phyloP scores from a whole-genome alignment of 2,888 invertebrate genomes.

The Hydrotaea cyrtoneurina region DNA sequence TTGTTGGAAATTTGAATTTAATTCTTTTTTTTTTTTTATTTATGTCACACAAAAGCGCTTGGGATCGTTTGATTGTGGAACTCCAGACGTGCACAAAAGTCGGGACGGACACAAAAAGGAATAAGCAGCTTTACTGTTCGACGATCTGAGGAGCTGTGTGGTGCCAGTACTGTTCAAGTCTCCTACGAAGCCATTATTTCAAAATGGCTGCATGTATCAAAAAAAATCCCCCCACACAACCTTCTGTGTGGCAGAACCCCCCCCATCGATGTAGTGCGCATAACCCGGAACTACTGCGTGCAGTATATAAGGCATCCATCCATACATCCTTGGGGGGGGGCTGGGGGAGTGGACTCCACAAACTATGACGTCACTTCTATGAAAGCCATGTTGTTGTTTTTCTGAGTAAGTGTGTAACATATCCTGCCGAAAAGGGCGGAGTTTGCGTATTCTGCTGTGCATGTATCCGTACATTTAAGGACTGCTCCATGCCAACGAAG shows the following conservation, averaged over 20 bases:
- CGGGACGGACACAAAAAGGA: conserved; percentile 74
- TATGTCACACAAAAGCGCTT: too few relatives aligned
- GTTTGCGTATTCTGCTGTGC: conserved; percentile 45
- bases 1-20: conserved; percentile 34
- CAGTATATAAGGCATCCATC: conserved; percentile 55
- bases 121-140: conserved; percentile 80
- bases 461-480: neutral
- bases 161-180: conserved; percentile 74
- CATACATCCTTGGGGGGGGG: neutral
- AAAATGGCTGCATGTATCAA: conserved; percentile 72
- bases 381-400: conserved; percentile 46
- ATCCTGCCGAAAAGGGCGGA: conserved; percentile 54
- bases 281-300: conserved; percentile 48
- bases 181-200: conserved; percentile 75
- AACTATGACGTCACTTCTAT: conserved; percentile 71
- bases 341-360: conserved; percentile 32
- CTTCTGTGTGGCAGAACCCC: conserved; percentile 13
- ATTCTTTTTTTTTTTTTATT: conserved; percentile 36
- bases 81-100: conserved; percentile 67
- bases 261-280: conserved; percentile 54
- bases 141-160: conserved; percentile 81
- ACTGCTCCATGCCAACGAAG: conserved; percentile 2
- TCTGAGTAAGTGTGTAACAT: neutral
- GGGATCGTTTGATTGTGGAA: neutral
- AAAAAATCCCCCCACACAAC: conserved; percentile 25